Conservation (phyloP, 2,797 vertebrate genomes). For the Setipinna tenuifilis region DNA sequence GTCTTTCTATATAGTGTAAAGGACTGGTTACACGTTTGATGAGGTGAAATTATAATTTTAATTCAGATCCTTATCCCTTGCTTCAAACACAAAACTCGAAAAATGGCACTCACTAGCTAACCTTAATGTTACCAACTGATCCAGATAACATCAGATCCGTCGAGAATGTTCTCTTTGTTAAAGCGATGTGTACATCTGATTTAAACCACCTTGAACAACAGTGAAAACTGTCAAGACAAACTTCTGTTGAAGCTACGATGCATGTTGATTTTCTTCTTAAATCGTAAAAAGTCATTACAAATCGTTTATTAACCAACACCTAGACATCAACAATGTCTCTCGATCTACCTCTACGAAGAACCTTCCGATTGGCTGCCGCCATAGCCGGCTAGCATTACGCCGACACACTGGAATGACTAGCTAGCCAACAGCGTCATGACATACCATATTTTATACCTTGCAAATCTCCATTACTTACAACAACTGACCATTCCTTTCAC, state of each 20-base stretch:
- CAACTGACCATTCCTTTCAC: background rate
- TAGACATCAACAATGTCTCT: slow-evolving; percentile 21
- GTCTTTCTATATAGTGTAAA: background rate
- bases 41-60: background rate
- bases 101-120: background rate
- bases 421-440: slow-evolving; percentile 22
- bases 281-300: background rate
- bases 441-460: slow-evolving; percentile 23
- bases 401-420: background rate
- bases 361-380: slow-evolving; percentile 39
- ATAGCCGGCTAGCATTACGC: slow-evolving; percentile 25
- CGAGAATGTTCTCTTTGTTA: slow-evolving; percentile 22
- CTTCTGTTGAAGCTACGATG: background rate
- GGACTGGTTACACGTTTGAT: background rate
- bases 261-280: background rate
- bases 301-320: slow-evolving; percentile 9
- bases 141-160: background rate
- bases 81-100: background rate
- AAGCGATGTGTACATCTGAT: slow-evolving; percentile 12
- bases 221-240: background rate
- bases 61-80: background rate
- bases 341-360: slow-evolving; percentile 1
- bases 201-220: background rate
- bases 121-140: background rate
- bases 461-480: background rate